Evolutionary conservation across 2,888 invertebrate genomes (phyloP).

Genomic region (Pherbina coryleti): DNA sequence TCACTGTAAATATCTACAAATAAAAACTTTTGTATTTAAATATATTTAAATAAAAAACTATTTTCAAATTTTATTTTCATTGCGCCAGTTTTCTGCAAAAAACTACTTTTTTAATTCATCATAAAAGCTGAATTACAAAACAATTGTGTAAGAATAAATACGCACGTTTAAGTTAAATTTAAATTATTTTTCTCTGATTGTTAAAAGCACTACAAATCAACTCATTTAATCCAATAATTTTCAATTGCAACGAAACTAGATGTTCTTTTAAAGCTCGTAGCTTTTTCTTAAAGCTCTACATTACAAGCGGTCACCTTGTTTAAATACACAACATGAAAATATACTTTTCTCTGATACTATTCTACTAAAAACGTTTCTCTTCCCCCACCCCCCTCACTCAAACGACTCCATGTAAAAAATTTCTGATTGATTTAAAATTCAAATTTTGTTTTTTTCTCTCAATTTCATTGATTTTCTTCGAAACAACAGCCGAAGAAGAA

Average conservation of each 20-base stretch:
- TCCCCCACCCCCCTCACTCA: background rate
- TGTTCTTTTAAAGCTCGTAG: background rate
- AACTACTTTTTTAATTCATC: slow-evolving; percentile 14
- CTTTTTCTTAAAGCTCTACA: background rate
- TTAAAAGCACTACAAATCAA: too few relatives aligned
- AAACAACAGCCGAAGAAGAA: slow-evolving; percentile 62
- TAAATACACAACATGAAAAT: too few relatives aligned
- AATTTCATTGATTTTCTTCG: slow-evolving; percentile 6
- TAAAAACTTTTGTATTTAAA: too few relatives aligned
- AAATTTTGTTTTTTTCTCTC: slow-evolving; percentile 7
- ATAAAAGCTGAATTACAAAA: background rate
- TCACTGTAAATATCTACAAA: too few relatives aligned
- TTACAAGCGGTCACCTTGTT: too few relatives aligned
- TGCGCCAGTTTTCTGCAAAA: background rate
- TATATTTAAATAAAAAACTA: too few relatives aligned
- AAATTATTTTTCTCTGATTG: too few relatives aligned
- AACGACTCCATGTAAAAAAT: background rate
- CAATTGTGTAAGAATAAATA: too few relatives aligned
- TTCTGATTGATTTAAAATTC: background rate
- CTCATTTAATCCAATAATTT: background rate
- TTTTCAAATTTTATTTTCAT: too few relatives aligned
- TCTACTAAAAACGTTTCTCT: background rate
- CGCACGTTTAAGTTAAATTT: too few relatives aligned
- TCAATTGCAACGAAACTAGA: background rate
- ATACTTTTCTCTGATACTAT: background rate